Conservation (phyloP, 2,888 invertebrate species). For the Scaptomyza reducta region DNA sequence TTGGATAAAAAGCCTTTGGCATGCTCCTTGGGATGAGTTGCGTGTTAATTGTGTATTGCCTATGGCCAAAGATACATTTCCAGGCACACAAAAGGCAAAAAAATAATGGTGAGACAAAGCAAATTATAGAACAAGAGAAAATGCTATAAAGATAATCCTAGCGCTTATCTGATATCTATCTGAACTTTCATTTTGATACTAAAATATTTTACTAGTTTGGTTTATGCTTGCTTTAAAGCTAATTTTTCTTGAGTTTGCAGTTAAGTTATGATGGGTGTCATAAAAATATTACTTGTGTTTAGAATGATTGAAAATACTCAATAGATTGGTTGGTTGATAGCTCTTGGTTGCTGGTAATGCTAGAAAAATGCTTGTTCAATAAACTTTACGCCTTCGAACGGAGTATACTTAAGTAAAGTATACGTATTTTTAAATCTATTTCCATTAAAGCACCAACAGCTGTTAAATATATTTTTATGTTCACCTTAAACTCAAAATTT, state of each 20-base stretch:
- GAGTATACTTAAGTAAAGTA: neutral
- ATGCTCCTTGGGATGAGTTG: slow-evolving; percentile 7
- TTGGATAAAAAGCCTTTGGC: slow-evolving; percentile 16
- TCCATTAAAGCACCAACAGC: neutral
- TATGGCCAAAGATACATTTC: slow-evolving; percentile 6
- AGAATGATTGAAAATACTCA: too few species aligned
- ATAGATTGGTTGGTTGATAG: neutral
- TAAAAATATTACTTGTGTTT: neutral
- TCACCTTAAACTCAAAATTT: neutral
- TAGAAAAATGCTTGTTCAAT: neutral
- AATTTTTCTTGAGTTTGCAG: neutral
- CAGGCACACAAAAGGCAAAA: slow-evolving; percentile 7
- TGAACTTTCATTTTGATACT: neutral
- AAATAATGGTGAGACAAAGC: neutral
- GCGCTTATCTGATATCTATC: neutral
- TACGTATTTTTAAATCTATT: neutral
- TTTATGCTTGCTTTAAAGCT: neutral
- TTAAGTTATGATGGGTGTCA: too few species aligned
- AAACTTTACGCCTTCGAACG: neutral
- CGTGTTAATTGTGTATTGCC: slow-evolving; percentile 44
- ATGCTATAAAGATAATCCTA: neutral
- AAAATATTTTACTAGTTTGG: neutral
- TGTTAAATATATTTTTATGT: neutral
- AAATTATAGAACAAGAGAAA: slow-evolving; percentile 9
- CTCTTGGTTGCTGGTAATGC: neutral